phyloP scores from a whole-genome alignment of 2,888 invertebrate species.

The Cabera pusaria region DNA sequence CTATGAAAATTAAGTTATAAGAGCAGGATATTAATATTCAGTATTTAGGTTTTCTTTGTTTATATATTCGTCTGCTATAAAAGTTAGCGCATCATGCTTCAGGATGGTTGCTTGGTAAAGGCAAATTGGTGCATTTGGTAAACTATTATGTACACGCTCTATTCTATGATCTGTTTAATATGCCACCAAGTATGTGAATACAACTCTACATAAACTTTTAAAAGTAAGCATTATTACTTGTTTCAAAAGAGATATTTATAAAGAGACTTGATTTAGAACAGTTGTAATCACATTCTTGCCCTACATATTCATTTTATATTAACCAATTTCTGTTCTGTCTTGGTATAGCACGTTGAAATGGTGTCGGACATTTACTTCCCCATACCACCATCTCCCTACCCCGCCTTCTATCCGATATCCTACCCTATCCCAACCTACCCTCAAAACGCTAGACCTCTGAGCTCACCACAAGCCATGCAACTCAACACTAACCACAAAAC shows the following conservation, averaged over 20 bases:
- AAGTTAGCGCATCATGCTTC: conserved; percentile 64
- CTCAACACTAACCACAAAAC: conserved; percentile 58
- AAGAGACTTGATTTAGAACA: no score
- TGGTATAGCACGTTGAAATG: conserved; percentile 88
- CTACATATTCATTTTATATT: conserved; percentile 50
- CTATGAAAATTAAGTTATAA: no score
- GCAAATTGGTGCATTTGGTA: conserved; percentile 67
- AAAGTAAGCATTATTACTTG: no score
- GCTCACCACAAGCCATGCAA: conserved; percentile 63
- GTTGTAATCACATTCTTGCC: conserved; percentile 37
- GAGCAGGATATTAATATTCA: no score
- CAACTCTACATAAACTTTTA: no score
- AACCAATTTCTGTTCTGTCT: conserved; percentile 79
- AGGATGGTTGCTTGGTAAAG: conserved; percentile 63
- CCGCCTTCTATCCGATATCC: conserved; percentile 72
- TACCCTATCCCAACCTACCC: conserved; percentile 56
- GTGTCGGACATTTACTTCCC: conserved; percentile 90
- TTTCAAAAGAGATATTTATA: no score
- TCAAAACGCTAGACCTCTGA: conserved; percentile 42
- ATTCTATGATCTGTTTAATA: conserved; percentile 32
- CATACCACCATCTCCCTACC: conserved; percentile 71
- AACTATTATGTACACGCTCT: conserved; percentile 54
- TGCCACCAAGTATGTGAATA: conserved; percentile 38
- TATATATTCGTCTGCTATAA: conserved; percentile 37
- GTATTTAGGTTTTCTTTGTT: no score